Evolutionary conservation across 92 coral and sea anemone species (phyloP), one percentile per base, ranked within the genome.

Genomic region (Muricea muricata): DNA sequence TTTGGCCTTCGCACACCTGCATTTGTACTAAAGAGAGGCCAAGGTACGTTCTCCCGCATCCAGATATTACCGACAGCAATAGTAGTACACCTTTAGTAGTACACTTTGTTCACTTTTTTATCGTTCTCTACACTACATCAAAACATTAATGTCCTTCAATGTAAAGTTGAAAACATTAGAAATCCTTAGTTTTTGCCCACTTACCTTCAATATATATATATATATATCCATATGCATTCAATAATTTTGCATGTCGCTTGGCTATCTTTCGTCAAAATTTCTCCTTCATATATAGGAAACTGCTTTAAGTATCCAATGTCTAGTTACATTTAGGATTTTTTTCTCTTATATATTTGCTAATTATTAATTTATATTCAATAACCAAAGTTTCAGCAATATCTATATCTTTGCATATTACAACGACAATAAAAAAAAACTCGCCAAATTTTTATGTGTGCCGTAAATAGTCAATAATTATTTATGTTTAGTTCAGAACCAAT

Each of bases 381-480:
- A 75, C 34, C 30, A 39, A 35, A 63, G 70, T 26, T 63, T 28
- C 30, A 63, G 11, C 30, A 30, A 63, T 63, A 28, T 63, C 21
- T 30, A 52, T 52, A 63, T 63, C 37, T 32, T 25, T 35, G 70
- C 70, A 28, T 28, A 63, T 30, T 63, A 39, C 70, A 30, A 15
- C 7, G 70, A 63, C 70, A 32, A 63, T 26, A 63, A 26, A n/a
- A n/a, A n/a, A n/a, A 11, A 63, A 28, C 20, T 63, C 37, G 39
- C 25, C 37, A 63, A 28, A 39, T 50, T 74, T 37, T 45, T 50
- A n/a, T 14, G 14, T 21, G 7, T 2, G 17, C 41, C 26, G 0
- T 21, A 75, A 75, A 24, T 75, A 8, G 61, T 75, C 23, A 66
- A 47, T 50, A 75, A 75, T 47, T 75, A 75, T 75, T 75, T 50